These are phyloP conservation scores for Bos indicus DNA, from an alignment of 2,113 vertebrate species.

Conservation along the genomic window DNA sequence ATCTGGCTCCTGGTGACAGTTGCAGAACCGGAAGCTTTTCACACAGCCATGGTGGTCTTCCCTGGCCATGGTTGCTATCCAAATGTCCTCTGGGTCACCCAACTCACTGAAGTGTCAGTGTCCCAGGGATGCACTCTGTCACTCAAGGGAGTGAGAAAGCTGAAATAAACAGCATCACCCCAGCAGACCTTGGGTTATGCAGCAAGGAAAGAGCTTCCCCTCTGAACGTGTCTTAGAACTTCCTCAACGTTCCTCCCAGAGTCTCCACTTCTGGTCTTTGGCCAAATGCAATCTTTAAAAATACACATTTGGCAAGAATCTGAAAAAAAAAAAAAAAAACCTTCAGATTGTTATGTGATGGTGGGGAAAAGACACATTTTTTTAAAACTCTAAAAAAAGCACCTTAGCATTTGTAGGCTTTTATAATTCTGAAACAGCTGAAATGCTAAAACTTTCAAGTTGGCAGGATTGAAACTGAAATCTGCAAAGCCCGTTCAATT, in stretches of 20 bases:
- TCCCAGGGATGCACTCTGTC: neutral
- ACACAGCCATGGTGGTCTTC: neutral
- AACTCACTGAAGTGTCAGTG: neutral
- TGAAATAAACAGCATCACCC: neutral
- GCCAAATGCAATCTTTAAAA: conserved; percentile 74
- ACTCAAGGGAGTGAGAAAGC: neutral
- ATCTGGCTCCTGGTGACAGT: neutral
- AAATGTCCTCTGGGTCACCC: neutral
- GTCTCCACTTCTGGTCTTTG: conserved; percentile 50
- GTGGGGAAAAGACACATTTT: conserved; percentile 67
- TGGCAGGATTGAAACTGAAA: conserved; percentile 59
- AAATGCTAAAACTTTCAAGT: conserved; percentile 71
- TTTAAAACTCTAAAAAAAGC: conserved; percentile 72
- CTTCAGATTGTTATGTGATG: conserved; percentile 68
- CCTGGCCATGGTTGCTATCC: neutral
- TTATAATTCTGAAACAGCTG: conserved; percentile 72
- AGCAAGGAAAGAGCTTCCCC: neutral
- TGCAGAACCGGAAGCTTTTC: neutral
- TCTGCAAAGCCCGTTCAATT: conserved; percentile 43
- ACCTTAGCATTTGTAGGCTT: conserved; percentile 73
- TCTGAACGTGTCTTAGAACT: neutral
- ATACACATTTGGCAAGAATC: conserved; percentile 68
- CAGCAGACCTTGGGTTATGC: neutral
- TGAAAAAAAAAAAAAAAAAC: neutral
- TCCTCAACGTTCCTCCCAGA: conserved; percentile 38